Evolutionary conservation across 2,888 invertebrate species (phyloP), one percentile per base, ranked within the genome.

Genomic region (Portevinia maculata): DNA sequence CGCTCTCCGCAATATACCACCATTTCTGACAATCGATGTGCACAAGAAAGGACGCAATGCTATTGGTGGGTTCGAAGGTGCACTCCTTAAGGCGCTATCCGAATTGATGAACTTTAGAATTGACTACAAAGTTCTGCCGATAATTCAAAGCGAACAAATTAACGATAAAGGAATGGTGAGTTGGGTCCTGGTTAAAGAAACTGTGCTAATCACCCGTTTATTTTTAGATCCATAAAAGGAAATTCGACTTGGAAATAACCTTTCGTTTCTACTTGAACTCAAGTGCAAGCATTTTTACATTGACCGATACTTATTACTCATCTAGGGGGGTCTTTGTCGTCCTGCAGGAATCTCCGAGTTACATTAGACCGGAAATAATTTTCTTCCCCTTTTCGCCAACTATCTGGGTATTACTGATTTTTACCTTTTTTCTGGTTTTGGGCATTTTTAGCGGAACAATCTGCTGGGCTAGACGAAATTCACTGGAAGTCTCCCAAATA

Each of bases 221-320:
- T 15, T 48, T 57, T 11, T 59, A 86, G 86, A 64, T 85, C 1
- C 62, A 85, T 37, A 64, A 65, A 7, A 73, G 37, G 15, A 53
- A 65, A 1, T 86, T 85, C 3, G 86, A 88, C 28, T 59, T 88
- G 53, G 85, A 85, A 13, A 75, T 87, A 32, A 87, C 88, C 0
- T 87, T 86, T 28, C 81, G 86, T 13, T 74, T 85, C 3, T 85
- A 85, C 24, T 84, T 85, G 1, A 84, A 84, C 4, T 46, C 60
- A 17, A 75, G 84, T 0, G 48, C 70, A 3, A 24, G 55, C 15
- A 76, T 85, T 2, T 70, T 86, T 4, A 87, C 86, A 0, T 71
- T 87, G 1, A 86, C 86, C 0, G 86, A 85, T 39, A 85, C 86
- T 0, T 86, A 87, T 59, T 86, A 86, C 48, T 86, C 86, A 11